Conservation (phyloP, 37 sponge, comb jelly and placozoan genomes). For the Petrosia ficiformis region DNA sequence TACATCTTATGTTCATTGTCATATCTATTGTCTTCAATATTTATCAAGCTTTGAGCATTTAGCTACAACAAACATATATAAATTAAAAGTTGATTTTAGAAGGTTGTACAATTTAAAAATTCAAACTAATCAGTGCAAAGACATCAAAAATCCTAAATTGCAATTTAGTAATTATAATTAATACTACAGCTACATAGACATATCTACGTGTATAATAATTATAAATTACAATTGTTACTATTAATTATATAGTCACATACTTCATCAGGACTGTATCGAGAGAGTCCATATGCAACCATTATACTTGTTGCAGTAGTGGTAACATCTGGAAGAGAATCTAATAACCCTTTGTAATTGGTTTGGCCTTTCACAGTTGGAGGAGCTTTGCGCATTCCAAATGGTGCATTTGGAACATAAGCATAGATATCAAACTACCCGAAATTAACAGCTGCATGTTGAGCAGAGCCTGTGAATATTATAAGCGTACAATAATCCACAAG, state of each 20-base stretch:
- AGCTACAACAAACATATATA: too few relatives aligned
- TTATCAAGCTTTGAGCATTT: too few relatives aligned
- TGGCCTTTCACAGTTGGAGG: conserved; percentile 56
- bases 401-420: conserved; percentile 77
- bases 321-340: conserved; percentile 43
- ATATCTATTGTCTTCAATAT: too few relatives aligned
- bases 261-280: conserved; percentile 41
- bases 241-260: conserved; percentile 7
- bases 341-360: conserved; percentile 20
- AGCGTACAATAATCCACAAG: conserved; percentile 52
- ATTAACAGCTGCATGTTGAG: conserved; percentile 70
- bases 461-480: conserved; percentile 65
- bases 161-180: too few relatives aligned
- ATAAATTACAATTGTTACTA: background rate
- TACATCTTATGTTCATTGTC: too few relatives aligned
- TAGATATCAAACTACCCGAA: conserved; percentile 66
- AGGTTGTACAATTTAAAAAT: too few relatives aligned
- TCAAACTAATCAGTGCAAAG: too few relatives aligned
- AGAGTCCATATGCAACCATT: background rate
- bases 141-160: too few relatives aligned
- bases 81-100: too few relatives aligned
- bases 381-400: conserved; percentile 30
- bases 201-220: conserved; percentile 1
- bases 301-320: conserved; percentile 4
- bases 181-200: background rate